Evolutionary conservation across 2,888 invertebrate species (phyloP), one percentile per base, ranked within the genome.

Genomic region (Rambutsinella grinnellia): DNA sequence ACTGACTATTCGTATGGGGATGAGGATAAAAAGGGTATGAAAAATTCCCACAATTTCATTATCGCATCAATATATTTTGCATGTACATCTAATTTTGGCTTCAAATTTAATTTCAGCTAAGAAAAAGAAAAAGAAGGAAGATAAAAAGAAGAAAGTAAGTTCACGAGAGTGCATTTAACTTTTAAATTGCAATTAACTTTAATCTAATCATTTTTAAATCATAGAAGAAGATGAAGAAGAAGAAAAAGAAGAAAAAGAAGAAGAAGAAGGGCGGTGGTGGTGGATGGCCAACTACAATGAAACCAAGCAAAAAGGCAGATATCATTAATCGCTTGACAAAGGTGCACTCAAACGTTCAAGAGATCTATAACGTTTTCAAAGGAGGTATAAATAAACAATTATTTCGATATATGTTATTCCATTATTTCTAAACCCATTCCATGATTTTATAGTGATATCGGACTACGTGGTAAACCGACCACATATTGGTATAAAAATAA

Each of bases 401-500:
- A n/a, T n/a, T n/a, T n/a, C n/a, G n/a, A n/a, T n/a, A n/a, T n/a
- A n/a, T n/a, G n/a, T n/a, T n/a, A n/a, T n/a, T n/a, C n/a, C n/a
- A n/a, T n/a, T n/a, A n/a, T n/a, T n/a, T n/a, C 10, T 46, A 27
- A 46, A 62, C 47, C n/a, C 10, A 51, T 8, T 56, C 24, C 15
- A 49, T 5, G 19, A 49, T 28, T 65, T 66, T 58, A 0, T 49
- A 80, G 80, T 76, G 23, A 76, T 78, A 19, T 69, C 57, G 0
- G 78, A 80, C 26, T 80, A 78, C 54, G 80, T 80, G 3, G 65
- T 71, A 21, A 71, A 78, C 24, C 80, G 80, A 10, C 80, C 80
- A 0, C 76, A 80, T 44, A 26, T 80, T 51, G 76, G n/a, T n/a
- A n/a, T n/a, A n/a, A n/a, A n/a, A n/a, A n/a, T n/a, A n/a, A n/a